phyloP scores from a whole-genome alignment of 2,113 vertebrate species.

The Varanus komodoensis region DNA sequence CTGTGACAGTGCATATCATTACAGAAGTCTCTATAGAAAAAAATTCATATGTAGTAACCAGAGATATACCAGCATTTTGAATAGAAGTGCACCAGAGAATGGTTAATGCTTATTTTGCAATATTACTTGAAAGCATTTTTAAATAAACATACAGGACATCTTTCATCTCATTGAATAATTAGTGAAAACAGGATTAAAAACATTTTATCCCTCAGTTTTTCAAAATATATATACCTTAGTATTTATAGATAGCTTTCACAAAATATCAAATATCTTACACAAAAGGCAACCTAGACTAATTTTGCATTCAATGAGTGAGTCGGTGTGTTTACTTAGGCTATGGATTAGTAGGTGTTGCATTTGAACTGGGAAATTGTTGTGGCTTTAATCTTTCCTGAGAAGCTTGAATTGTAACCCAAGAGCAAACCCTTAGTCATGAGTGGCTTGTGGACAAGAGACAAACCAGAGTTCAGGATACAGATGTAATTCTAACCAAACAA shows the following conservation, averaged over 20 bases:
- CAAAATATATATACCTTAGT: neutral
- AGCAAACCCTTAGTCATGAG: too few species aligned
- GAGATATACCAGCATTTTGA: slow-evolving; percentile 15
- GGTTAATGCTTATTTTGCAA: slow-evolving; percentile 13
- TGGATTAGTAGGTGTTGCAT: too few species aligned
- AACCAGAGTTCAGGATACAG: too few species aligned
- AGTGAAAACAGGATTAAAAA: slow-evolving; percentile 27
- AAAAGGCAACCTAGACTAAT: too few species aligned
- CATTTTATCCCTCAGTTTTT: neutral
- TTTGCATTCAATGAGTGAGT: too few species aligned
- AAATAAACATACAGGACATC: slow-evolving; percentile 3
- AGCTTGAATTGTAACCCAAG: too few species aligned
- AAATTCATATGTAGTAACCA: slow-evolving; percentile 25
- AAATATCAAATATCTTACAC: neutral
- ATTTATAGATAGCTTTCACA: neutral
- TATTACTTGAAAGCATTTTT: slow-evolving; percentile 12
- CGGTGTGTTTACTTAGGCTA: too few species aligned
- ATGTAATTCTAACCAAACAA: too few species aligned
- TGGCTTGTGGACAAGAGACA: too few species aligned
- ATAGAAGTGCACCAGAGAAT: slow-evolving; percentile 29
- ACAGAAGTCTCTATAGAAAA: neutral
- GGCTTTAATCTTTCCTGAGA: too few species aligned
- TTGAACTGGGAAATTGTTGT: too few species aligned
- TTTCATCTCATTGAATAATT: neutral
- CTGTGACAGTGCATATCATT: slow-evolving; percentile 1